A percentile compares a stretch with the other conserved stretches of the same genome.
Evolutionary conservation across 2,797 vertebrate species (phyloP).

Genomic region (Fringilla coelebs): DNA sequence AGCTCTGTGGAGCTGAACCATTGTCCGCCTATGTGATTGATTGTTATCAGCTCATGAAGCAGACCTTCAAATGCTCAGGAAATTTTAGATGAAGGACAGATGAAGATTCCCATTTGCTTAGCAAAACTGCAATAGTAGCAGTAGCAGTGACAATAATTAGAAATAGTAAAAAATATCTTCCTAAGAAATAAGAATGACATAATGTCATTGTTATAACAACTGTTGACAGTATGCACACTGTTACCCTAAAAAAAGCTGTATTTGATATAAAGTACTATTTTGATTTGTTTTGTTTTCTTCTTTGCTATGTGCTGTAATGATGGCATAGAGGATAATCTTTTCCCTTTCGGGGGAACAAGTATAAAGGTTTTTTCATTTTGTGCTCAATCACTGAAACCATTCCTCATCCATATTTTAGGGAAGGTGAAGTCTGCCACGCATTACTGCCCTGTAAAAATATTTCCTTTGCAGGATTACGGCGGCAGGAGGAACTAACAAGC

Average conservation of each 20-base stretch:
- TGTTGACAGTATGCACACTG: background rate
- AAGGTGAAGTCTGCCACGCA: constrained; percentile 47
- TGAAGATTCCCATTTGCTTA: background rate
- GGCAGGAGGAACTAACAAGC: constrained; percentile 54
- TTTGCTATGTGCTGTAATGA: background rate
- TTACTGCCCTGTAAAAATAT: constrained; percentile 65
- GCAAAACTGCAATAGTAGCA: background rate
- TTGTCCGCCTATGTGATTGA: accelerated
- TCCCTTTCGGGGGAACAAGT: background rate
- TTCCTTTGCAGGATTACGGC: constrained; percentile 58
- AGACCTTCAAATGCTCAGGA: background rate
- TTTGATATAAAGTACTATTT: background rate
- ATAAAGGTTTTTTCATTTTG: constrained; percentile 57
- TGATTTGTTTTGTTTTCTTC: background rate
- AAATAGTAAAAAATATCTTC: background rate
- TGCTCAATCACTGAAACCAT: constrained; percentile 56
- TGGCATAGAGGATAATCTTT: constrained; percentile 38
- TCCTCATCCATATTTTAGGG: constrained; percentile 68
- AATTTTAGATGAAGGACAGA: background rate
- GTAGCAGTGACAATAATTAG: background rate
- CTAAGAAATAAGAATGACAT: background rate
- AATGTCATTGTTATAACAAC: too few species aligned
- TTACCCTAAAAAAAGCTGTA: background rate
- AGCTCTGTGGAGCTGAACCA: background rate
- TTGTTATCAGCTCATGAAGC: background rate